Base-by-base conservation (phyloP, 1,140 invertebrate genomes). In the Leptinotarsa texana region DNA sequence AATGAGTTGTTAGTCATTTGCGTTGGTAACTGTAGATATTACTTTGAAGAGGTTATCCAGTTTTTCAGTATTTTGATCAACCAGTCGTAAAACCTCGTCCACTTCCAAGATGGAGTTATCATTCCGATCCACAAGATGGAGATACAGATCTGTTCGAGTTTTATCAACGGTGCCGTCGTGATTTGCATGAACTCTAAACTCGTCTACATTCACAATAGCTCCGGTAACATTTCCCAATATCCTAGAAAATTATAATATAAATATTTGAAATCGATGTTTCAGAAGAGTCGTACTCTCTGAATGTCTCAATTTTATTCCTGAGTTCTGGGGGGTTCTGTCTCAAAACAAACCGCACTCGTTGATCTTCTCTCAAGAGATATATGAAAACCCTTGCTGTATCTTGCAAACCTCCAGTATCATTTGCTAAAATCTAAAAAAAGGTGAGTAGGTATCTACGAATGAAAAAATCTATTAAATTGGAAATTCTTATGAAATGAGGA, bases 31-130 rank as follows among this genome's bases (percentile, higher is more conserved):
- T 3, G 8, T 42, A 42, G 8, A 42, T 42, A 42, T 42, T 88
- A 57, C 51, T 18, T 98, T 98, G 84, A 98, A 97, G 13, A 98
- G 84, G 61, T 88, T 88, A 86, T 97, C 94, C 63, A 98, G 86
- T 79, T 92, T 92, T 84, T 97, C 95, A 71, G 96, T 96, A 84
- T 97, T 96, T 78, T 94, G 91, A 85, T 98, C 96, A 13, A 98
- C 94, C 21, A 96, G 83, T 77, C 92, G 91, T 69, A 95, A 88
- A 18, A 96, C 94, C 83, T 95, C 90, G 21, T 91, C 88, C 1
- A 96, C 95, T 84, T 97, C 95, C 74, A 97, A 87, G 27, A 98
- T 96, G 4, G 95, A 95, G 87, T 98, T 95, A 82, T 98, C 95
- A 27, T 91, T 89, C 57, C 91, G 90, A 85, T 97, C 92, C 4